These are phyloP conservation scores for Drosophila virilis DNA, from an alignment of 1,140 invertebrate species.

Conservation along the genomic window DNA sequence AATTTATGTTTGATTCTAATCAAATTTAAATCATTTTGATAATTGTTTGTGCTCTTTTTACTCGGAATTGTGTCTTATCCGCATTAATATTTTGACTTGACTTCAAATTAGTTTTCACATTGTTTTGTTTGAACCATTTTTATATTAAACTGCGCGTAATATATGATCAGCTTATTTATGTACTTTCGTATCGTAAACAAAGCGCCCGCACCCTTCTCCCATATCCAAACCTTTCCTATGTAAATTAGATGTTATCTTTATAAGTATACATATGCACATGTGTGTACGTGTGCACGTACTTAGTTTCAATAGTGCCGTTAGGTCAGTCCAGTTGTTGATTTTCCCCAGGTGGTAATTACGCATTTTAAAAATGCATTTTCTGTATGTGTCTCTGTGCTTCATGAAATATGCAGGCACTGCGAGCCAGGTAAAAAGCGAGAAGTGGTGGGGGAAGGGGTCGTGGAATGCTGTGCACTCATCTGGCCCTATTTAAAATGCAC, in stretches of 20 bases:
- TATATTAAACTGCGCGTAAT: constrained; percentile 13
- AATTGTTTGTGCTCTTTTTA: too few relatives aligned
- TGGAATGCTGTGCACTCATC: neutral
- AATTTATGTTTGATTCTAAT: too few relatives aligned
- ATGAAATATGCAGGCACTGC: constrained; percentile 39
- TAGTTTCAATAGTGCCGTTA: constrained; percentile 5
- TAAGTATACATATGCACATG: too few relatives aligned
- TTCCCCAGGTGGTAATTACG: constrained; percentile 46
- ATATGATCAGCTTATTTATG: constrained; percentile 23
- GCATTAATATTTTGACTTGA: neutral
- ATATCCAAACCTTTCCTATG: neutral
- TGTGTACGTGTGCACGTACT: neutral
- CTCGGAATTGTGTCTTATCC: neutral
- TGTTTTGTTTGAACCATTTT: neutral
- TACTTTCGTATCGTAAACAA: neutral
- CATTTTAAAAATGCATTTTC: constrained; percentile 45
- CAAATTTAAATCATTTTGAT: too few relatives aligned
- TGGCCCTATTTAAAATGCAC: constrained; percentile 39
- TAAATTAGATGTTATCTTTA: constrained; percentile 23
- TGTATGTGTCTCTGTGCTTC: constrained; percentile 17
- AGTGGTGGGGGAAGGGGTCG: too few relatives aligned
- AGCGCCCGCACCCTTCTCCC: neutral
- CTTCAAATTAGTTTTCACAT: neutral
- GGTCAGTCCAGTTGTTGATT: constrained; percentile 31
- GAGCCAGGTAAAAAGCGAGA: neutral